Conservation (phyloP, 2,888 invertebrate species). For the Orchesella flavescens region DNA sequence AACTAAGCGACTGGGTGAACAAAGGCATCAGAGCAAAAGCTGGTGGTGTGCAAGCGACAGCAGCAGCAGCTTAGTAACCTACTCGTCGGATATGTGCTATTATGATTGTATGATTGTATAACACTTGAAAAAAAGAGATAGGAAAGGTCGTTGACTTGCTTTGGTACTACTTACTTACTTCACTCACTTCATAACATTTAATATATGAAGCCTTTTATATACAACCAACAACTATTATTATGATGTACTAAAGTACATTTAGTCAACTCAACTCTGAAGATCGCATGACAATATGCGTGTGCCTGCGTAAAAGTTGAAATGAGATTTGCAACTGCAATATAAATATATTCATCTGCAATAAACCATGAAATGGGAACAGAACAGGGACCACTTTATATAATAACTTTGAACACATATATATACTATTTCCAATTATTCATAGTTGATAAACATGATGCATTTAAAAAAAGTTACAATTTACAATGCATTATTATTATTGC, state of each 20-base stretch:
- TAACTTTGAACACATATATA: neutral
- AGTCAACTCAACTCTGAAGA: neutral
- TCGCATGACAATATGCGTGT: conserved; percentile 4
- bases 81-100: conserved; percentile 56
- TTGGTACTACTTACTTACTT: conserved; percentile 61
- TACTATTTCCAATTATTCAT: conserved; percentile 24
- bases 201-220: conserved; percentile 11
- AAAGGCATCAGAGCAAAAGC: too few relatives aligned
- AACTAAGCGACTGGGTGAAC: neutral
- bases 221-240: neutral
- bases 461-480: neutral
- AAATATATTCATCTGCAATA: conserved; percentile 14
- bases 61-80: conserved; percentile 2
- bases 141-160: conserved; percentile 60
- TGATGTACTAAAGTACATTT: conserved; percentile 3
- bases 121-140: conserved; percentile 58
- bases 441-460: neutral
- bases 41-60: conserved; percentile 1
- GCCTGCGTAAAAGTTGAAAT: neutral
- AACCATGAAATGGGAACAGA: conserved; percentile 35
- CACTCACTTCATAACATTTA: too few relatives aligned
- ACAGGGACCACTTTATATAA: neutral
- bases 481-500: neutral
- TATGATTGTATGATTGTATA: conserved; percentile 61
- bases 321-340: conserved; percentile 2